Base-by-base conservation (phyloP, 2,113 vertebrate genomes). In the Amphiprion ocellaris region DNA sequence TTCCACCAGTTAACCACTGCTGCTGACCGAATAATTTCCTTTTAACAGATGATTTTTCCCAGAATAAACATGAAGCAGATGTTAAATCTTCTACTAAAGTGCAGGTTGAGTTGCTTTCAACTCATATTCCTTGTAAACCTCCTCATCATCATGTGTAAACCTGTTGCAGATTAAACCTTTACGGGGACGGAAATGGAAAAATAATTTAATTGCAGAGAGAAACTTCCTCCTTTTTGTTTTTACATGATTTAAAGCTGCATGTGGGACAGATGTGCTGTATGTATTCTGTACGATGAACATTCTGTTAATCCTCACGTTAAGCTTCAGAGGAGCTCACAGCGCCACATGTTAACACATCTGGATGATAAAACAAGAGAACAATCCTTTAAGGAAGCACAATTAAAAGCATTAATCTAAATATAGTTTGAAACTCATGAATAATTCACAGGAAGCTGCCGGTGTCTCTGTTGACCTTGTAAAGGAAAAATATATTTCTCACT, bases 231-330 rank as follows among this genome's bases (percentile, higher is more conserved):
- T 6, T 30, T 6, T 0, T 37, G 33, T 37, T 10, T 4, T 63
- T 56, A 61, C 24, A 59, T 75, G n/a, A 77, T 58, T 28, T 19
- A 2, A 66, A 17, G 10, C 37, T 64, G n/a, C 39, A 26, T 6
- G 24, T 1, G 6, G 49, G 59, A 54, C 26, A 54, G 6, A 14
- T 52, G 49, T 5, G 11, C 8, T 26, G 5, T 47, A 37, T 78
- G 46, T 64, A 23, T 71, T 65, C 23, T 56, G 4, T 15, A 37
- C 54, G 64, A 8, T 44, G 8, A 66, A 64, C 14, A 28, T 50
- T 78, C 41, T 11, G 14, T 72, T 82, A 81, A 87, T 79, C 77
- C 60, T 65, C 49, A 23, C 21, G 49, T 23, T 85, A 83, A 81
- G 46, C 76, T 63, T 66, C 46, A 10, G 33, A 10, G 68, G 16